Evolutionary conservation across 2,113 vertebrate species (phyloP).

Genomic region (Triplophysa tibetana): DNA sequence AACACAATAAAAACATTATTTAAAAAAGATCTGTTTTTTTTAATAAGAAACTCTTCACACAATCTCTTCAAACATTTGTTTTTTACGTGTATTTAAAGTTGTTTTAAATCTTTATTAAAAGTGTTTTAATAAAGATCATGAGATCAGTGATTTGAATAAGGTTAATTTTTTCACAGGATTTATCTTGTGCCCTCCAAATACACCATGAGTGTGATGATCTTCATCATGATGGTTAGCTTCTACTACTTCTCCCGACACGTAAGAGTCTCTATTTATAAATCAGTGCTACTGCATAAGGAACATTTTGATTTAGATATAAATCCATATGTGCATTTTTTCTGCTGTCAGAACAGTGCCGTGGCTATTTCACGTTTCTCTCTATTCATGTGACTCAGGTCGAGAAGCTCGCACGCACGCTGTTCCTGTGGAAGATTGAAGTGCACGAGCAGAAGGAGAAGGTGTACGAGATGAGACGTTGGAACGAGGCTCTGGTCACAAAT

Average conservation of each 20-base stretch:
- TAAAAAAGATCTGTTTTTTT: too few relatives aligned
- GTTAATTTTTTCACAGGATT: slow-evolving; percentile 67
- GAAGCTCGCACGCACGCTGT: slow-evolving; percentile 87
- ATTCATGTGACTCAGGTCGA: slow-evolving; percentile 79
- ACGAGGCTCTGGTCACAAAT: slow-evolving; percentile 93
- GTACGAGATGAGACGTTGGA: slow-evolving; percentile 96
- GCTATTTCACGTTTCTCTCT: slow-evolving; percentile 1
- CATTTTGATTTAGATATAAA: too few relatives aligned
- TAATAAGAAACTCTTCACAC: too few relatives aligned
- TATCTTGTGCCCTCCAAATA: slow-evolving; percentile 86
- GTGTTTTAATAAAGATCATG: too few relatives aligned
- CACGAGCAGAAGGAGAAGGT: slow-evolving; percentile 96
- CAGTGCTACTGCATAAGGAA: too few relatives aligned
- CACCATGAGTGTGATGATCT: slow-evolving; percentile 87
- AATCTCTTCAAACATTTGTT: too few relatives aligned
- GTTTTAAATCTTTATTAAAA: too few relatives aligned
- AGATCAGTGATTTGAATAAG: neutral
- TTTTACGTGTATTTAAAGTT: too few relatives aligned
- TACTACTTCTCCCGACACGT: slow-evolving; percentile 97
- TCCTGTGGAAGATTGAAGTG: slow-evolving; percentile 95
- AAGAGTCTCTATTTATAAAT: slow-evolving; percentile 13
- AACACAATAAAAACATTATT: too few relatives aligned
- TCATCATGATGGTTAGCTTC: slow-evolving; percentile 94
- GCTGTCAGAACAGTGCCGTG: too few relatives aligned
- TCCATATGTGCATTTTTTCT: too few relatives aligned